Conservation (phyloP, 2,797 vertebrate genomes). For the Sebastes iracundus region DNA sequence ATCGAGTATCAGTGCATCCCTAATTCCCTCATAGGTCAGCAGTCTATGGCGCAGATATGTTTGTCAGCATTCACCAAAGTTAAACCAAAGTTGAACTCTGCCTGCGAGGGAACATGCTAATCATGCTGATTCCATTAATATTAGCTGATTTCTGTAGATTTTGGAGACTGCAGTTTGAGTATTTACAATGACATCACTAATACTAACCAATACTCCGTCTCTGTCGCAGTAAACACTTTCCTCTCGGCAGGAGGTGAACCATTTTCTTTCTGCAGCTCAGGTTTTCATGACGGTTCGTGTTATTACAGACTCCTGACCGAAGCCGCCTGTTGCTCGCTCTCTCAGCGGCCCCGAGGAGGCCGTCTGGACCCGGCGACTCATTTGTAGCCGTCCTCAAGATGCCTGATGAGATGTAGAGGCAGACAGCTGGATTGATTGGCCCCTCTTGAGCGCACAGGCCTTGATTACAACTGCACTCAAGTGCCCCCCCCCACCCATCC, state of each 20-base stretch:
- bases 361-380: constrained; percentile 41
- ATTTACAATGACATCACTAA: neutral
- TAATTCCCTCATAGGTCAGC: neutral
- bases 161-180: neutral
- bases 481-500: constrained; percentile 3
- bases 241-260: neutral
- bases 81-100: neutral
- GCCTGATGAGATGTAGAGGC: constrained; percentile 73
- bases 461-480: constrained; percentile 77
- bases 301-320: constrained; percentile 15
- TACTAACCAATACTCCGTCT: neutral
- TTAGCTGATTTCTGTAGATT: neutral
- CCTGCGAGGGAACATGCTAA: neutral
- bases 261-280: constrained; percentile 6
- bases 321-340: constrained; percentile 31
- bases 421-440: constrained; percentile 74
- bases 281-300: constrained; percentile 5
- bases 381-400: constrained; percentile 58
- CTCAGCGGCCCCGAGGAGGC: constrained; percentile 38
- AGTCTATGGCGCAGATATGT: neutral
- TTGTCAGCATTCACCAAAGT: neutral
- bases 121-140: neutral
- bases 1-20: no score
- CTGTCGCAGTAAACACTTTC: neutral
- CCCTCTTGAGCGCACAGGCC: constrained; percentile 68